Conservation (phyloP, 37 sponge, comb jelly and placozoan genomes). For the Haliclona indistincta region DNA sequence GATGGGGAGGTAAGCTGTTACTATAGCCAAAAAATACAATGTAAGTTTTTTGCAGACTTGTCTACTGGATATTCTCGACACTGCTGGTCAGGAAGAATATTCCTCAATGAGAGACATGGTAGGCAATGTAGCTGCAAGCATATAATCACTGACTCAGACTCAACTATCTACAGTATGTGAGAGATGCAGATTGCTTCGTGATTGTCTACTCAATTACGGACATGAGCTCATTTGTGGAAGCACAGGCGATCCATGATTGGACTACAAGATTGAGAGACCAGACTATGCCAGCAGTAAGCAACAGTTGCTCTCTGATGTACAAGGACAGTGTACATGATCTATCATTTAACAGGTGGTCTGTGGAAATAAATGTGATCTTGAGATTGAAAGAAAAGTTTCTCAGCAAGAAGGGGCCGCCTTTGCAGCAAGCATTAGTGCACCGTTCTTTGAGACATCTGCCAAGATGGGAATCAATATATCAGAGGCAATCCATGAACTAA, state of each 20-base stretch:
- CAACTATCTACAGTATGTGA: slow-evolving; percentile 66
- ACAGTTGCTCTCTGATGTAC: neutral
- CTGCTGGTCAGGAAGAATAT: slow-evolving; percentile 99
- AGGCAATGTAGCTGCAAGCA: neutral
- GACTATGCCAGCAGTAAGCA: slow-evolving; percentile 74
- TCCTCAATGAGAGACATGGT: slow-evolving; percentile 91
- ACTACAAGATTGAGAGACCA: slow-evolving; percentile 67
- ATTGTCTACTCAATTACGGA: slow-evolving; percentile 90
- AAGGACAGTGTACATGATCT: neutral
- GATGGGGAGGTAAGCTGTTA: slow-evolving; percentile 74
- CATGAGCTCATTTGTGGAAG: slow-evolving; percentile 70
- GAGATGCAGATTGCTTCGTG: slow-evolving; percentile 77
- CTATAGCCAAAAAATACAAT: neutral
- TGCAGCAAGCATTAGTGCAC: slow-evolving; percentile 61
- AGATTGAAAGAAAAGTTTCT: slow-evolving; percentile 47
- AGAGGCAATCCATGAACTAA: slow-evolving; percentile 79
- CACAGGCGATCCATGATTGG: slow-evolving; percentile 68
- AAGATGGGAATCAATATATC: slow-evolving; percentile 66
- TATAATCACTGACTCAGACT: neutral
- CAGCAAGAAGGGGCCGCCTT: slow-evolving; percentile 48
- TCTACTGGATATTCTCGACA: slow-evolving; percentile 96
- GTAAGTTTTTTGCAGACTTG: slow-evolving; percentile 59
- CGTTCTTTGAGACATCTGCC: slow-evolving; percentile 93
- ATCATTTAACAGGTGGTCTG: slow-evolving; percentile 59
- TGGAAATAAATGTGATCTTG: slow-evolving; percentile 92